Conservation (phyloP, 2,888 invertebrate species). For the Mellilla xanthometata region DNA sequence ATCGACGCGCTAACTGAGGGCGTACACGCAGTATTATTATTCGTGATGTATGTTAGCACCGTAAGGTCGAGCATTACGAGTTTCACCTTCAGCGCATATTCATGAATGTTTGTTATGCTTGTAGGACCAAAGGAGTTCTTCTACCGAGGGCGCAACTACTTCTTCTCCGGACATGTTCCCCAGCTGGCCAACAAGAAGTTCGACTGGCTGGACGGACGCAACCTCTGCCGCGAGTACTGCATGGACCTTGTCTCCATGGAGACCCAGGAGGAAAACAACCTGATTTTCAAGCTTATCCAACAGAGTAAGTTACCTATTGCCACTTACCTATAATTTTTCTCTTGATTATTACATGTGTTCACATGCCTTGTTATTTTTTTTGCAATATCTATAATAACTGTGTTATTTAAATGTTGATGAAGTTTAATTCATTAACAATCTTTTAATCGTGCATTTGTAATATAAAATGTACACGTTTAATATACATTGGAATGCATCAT, state of each 20-base stretch:
- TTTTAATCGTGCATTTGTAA: too few species aligned
- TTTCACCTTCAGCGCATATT: slow-evolving; percentile 25
- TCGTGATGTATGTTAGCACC: slow-evolving; percentile 33
- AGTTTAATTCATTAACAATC: too few species aligned
- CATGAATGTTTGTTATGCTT: slow-evolving; percentile 24
- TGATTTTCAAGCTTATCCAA: slow-evolving; percentile 93
- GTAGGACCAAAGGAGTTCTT: slow-evolving; percentile 95
- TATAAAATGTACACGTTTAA: too few species aligned
- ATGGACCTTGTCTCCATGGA: slow-evolving; percentile 96
- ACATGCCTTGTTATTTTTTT: too few species aligned
- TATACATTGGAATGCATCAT: too few species aligned
- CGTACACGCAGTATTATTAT: slow-evolving; percentile 33
- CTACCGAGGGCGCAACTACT: slow-evolving; percentile 93
- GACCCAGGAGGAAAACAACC: slow-evolving; percentile 94
- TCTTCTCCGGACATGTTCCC: slow-evolving; percentile 92
- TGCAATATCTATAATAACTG: too few species aligned
- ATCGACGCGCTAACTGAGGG: slow-evolving; percentile 34
- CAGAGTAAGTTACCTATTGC: slow-evolving; percentile 90
- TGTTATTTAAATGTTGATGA: too few species aligned
- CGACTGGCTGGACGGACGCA: slow-evolving; percentile 95
- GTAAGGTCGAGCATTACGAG: slow-evolving; percentile 37
- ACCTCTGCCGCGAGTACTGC: slow-evolving; percentile 95
- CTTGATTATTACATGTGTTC: too few species aligned
- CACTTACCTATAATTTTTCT: too few species aligned
- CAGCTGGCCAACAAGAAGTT: slow-evolving; percentile 90